Conservation (phyloP, 2,888 invertebrate genomes). For the Cataglyphis albicans region DNA sequence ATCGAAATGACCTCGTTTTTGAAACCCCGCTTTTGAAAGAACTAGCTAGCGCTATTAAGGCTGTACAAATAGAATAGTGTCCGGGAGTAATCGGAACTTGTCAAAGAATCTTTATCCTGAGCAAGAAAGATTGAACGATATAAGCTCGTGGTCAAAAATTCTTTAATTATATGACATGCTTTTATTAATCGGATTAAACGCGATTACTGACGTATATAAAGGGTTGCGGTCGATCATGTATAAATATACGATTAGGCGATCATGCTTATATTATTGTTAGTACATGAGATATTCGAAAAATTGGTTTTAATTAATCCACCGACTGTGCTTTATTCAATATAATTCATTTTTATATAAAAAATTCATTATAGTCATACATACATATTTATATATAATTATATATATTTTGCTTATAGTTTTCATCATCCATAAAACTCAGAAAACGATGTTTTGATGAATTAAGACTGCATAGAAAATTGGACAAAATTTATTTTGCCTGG, state of each 20-base stretch:
- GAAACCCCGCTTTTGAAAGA: slow-evolving; percentile 43
- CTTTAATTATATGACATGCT: not conserved
- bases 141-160: slow-evolving; percentile 15
- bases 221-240: not conserved
- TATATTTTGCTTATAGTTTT: not conserved
- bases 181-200: slow-evolving; percentile 8
- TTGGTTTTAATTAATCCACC: not conserved
- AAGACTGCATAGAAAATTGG: not conserved
- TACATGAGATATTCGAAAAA: not conserved
- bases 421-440: not conserved
- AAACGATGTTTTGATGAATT: not conserved
- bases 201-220: not conserved
- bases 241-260: slow-evolving; percentile 4
- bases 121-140: slow-evolving; percentile 20
- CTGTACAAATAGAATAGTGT: slow-evolving; percentile 66
- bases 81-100: slow-evolving; percentile 51
- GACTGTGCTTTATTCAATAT: not conserved
- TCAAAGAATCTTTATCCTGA: slow-evolving; percentile 44
- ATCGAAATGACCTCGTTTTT: slow-evolving; percentile 39
- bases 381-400: not conserved
- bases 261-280: not conserved
- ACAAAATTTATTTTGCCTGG: not conserved
- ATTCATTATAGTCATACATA: not conserved
- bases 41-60: slow-evolving; percentile 59
- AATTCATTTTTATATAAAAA: not conserved